Base-by-base conservation (phyloP, 2,888 invertebrate genomes). In the Synanthedon tipuliformis region DNA sequence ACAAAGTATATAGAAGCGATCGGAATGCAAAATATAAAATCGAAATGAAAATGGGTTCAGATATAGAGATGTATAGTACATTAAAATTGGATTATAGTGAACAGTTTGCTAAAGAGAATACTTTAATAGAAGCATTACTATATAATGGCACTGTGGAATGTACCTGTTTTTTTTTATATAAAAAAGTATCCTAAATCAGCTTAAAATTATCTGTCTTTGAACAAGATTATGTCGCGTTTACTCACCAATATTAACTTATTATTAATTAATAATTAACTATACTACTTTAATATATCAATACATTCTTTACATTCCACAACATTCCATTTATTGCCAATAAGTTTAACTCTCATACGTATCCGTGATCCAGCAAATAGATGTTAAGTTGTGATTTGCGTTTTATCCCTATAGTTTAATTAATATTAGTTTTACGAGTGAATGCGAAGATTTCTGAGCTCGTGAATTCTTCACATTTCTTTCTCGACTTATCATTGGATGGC, bases 381-480 rank as follows among this genome's bases (percentile, higher is more conserved):
- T 80, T 84, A 87, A 85, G 81, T 87, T 86, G 86, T 87, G 85
- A 85, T 79, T 69, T 79, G 82, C 84, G 83, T 78, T 78, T 34
- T 66, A 71, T 75, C 79, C 81, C 81, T 83, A 85, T 78, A 75
- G 67, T 72, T 75, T 68, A 67, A 68, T 61, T 66, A 64, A 64
- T 63, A 59, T 70, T 70, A 62, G 70, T 66, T 63, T 59, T 62
- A 59, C 55, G 61, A 68, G 78, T 74, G 82, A 86, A 85, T 78
- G 75, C 69, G 69, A 78, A 81, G 77, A 80, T 76, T 76, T 83
- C 68, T 73, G 86, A 87, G 86, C 86, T 87, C 86, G 63, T 62
- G 70, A 80, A 81, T 80, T 79, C 78, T 79, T 75, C 74, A 72
- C 68, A 81, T 79, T 82, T 76, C 80, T 75, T 59, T 63, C 59